A percentile compares a stretch with the other conserved stretches of the same genome.
These are phyloP conservation scores for Pandion haliaetus DNA, from an alignment of 2,113 vertebrate species.

Conservation along the genomic window DNA sequence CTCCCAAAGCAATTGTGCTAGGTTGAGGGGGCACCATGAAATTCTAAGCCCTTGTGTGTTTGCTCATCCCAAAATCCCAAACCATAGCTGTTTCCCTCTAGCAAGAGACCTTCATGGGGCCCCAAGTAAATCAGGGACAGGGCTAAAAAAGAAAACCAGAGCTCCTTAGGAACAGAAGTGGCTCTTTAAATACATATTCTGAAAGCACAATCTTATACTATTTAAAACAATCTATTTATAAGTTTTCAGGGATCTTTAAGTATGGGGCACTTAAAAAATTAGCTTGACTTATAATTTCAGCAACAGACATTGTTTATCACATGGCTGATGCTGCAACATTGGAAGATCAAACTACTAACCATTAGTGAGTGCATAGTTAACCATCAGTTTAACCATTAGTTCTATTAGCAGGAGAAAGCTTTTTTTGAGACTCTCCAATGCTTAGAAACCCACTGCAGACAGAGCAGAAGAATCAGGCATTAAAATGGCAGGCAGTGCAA, in stretches of 20 bases:
- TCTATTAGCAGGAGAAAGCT: neutral
- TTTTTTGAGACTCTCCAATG: neutral
- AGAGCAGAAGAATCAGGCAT: neutral
- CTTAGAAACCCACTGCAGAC: neutral
- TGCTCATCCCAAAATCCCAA: neutral
- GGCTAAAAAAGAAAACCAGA: slow-evolving; percentile 9
- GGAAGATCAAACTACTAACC: neutral
- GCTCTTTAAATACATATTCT: neutral
- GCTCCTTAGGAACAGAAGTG: neutral
- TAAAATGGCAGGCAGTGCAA: neutral
- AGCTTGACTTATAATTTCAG: neutral
- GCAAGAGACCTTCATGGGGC: neutral
- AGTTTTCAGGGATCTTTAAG: neutral
- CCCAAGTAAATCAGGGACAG: neutral
- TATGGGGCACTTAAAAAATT: slow-evolving; percentile 17
- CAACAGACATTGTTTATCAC: neutral
- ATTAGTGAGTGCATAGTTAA: neutral
- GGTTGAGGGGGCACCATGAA: neutral
- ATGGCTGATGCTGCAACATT: neutral
- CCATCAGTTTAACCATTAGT: neutral
- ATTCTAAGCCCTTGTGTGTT: neutral
- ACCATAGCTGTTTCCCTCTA: neutral
- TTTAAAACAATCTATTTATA: slow-evolving; percentile 53
- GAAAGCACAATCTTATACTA: neutral
- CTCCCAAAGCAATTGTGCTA: neutral